These are phyloP conservation scores for Ptychadena robeensis DNA, from an alignment of 2,797 vertebrate species.

Conservation along the genomic window DNA sequence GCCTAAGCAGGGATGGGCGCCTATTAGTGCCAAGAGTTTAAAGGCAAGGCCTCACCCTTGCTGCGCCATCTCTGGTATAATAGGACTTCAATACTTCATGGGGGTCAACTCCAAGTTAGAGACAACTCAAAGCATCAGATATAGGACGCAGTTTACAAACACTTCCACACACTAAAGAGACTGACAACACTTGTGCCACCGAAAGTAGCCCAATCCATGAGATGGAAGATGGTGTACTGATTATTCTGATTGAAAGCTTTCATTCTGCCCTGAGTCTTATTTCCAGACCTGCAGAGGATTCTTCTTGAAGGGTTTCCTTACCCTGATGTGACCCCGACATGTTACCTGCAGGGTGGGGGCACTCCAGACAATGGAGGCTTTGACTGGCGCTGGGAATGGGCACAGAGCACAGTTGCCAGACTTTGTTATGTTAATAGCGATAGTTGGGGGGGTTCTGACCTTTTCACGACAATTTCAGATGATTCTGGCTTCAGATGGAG, in stretches of 20 bases:
- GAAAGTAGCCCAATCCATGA: too few relatives aligned
- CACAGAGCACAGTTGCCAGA: not conserved
- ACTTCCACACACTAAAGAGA: too few relatives aligned
- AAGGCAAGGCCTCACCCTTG: too few relatives aligned
- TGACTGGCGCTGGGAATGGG: conserved; percentile 17
- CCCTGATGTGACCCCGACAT: conserved; percentile 21
- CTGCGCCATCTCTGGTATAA: too few relatives aligned
- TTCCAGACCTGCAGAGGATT: not conserved
- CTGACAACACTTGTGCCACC: too few relatives aligned
- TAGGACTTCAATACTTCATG: too few relatives aligned
- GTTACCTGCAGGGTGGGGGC: conserved; percentile 8
- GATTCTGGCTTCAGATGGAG: not conserved
- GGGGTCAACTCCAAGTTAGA: too few relatives aligned
- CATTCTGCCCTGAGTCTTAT: not conserved
- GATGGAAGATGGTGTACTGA: not conserved
- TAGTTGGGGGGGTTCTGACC: not conserved
- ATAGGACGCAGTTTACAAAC: too few relatives aligned
- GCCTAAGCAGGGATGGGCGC: not conserved
- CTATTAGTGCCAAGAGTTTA: not conserved
- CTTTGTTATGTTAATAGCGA: not conserved
- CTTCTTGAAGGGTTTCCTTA: not conserved
- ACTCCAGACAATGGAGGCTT: not conserved
- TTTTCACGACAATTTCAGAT: not conserved
- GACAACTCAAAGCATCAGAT: too few relatives aligned
- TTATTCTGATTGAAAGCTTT: not conserved